Conservation (phyloP, 92 coral and sea anemone genomes). For the Hydrozoanthus gracilis region DNA sequence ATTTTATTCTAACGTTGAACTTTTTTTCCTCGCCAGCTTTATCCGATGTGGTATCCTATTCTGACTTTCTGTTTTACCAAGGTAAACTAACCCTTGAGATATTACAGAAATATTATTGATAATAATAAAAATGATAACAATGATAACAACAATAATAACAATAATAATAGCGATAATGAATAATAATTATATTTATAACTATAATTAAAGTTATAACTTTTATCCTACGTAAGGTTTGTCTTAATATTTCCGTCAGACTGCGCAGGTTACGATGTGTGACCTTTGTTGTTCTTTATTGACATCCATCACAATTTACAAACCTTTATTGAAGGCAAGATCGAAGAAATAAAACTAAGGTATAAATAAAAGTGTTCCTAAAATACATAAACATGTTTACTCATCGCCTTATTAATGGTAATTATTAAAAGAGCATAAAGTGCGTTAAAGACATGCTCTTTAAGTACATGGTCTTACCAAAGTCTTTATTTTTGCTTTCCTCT, state of each 20-base stretch:
- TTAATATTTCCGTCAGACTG: not conserved
- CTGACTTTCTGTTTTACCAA: conserved; percentile 80
- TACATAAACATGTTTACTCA: not conserved
- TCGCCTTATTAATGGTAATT: not conserved
- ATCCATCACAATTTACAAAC: not conserved
- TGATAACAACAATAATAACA: not conserved
- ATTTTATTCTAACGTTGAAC: not conserved
- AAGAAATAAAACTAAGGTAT: not conserved
- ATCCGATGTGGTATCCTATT: conserved; percentile 95
- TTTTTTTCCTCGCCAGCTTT: conserved; percentile 56
- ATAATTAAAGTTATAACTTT: not conserved
- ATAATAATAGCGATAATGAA: not conserved
- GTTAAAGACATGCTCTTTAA: not conserved
- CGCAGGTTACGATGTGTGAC: not conserved
- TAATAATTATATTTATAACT: no score
- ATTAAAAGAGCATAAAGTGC: not conserved
- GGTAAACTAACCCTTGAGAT: conserved; percentile 55
- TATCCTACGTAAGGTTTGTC: not conserved
- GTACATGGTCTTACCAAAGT: not conserved
- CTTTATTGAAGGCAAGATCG: not conserved
- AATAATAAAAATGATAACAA: not conserved
- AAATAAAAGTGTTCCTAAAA: not conserved
- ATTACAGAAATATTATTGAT: not conserved
- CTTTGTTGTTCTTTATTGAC: not conserved
- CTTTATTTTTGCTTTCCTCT: not conserved